These are phyloP conservation scores for Solenopsis invicta DNA, from an alignment of 1,140 invertebrate species.

Conservation along the genomic window DNA sequence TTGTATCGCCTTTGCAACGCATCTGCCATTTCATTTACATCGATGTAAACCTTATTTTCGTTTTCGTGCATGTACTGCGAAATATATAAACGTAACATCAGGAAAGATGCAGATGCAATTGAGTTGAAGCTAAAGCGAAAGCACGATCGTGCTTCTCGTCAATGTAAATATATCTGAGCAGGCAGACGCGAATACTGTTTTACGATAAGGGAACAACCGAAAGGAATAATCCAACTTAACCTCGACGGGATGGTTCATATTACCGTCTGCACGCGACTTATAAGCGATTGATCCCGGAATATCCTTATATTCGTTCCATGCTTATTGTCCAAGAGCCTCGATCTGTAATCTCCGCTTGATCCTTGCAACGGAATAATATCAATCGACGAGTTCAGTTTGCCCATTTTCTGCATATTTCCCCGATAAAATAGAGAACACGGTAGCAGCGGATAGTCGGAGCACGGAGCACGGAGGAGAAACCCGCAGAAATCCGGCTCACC, in stretches of 20 bases:
- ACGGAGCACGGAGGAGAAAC: too few species aligned
- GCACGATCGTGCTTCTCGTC: not conserved
- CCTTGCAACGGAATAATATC: constrained; percentile 82
- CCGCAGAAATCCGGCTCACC: too few species aligned
- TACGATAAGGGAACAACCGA: not conserved
- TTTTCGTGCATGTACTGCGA: constrained; percentile 91
- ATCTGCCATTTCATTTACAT: constrained; percentile 92
- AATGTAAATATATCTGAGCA: not conserved
- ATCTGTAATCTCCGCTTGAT: constrained; percentile 72
- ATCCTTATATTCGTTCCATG: constrained; percentile 56
- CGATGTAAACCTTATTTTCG: constrained; percentile 91
- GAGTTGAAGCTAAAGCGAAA: not conserved
- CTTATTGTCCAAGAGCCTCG: constrained; percentile 61
- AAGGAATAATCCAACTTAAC: not conserved
- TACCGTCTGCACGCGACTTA: constrained; percentile 73
- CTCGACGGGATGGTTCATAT: not conserved
- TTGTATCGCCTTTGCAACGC: constrained; percentile 90
- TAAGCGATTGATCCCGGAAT: constrained; percentile 69
- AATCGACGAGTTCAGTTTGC: constrained; percentile 81
- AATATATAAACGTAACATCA: constrained; percentile 7
- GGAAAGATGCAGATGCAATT: not conserved
- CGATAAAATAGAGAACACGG: not conserved
- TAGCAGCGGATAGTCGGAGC: too few species aligned
- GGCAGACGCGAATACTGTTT: not conserved
- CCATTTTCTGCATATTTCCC: constrained; percentile 83